Base-by-base conservation (phyloP, 2,797 vertebrate species). In the Tapirus indicus region DNA sequence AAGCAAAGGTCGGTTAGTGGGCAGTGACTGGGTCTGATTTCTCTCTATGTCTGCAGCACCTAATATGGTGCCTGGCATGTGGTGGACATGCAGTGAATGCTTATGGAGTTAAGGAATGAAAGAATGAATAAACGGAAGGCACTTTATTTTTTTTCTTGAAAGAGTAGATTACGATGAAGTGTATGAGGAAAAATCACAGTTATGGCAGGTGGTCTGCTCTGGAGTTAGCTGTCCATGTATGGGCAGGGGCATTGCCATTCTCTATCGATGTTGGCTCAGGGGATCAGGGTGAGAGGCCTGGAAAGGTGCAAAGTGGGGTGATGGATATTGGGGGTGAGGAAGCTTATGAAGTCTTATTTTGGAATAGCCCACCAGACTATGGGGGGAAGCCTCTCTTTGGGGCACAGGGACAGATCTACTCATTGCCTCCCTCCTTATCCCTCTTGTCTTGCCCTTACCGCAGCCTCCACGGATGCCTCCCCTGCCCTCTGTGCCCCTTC, bases 401-500 rank as follows among this genome's bases (percentile, higher is more conserved):
- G 49, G 44, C 11, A 10, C 23, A 38, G 32, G 18, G 7, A 74
- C 56, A 79, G 77, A 25, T 17, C n/a, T 25, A 7, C 44, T 82
- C 66, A 23, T 54, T 3, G 3, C 47, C 13, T 88, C 27, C 25
- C 38, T 68, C 32, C 27, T 35, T 20, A 17, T 47, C 44, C 38
- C 29, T 92, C 27, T 60, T 64, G 29, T 94, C 68, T 85, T 74
- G 5, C 35, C 77, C n/a, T 91, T 54, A 21, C 21, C 11, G 11
- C 54, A 93, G 96, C 95, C 72, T 18, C 95, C 4, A 4, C 0
- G 4, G 84, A 93, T 18, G 74, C 58, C 21, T 56, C 90, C 62
- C 94, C 97, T 9, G 7, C 52, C 5, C 25, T 11, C 29, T 96
- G 95, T 69, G 69, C 62, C 56, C 18, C 88, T 52, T 27, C 91